phyloP scores from a whole-genome alignment of 2,797 vertebrate species.

The Poeciliopsis paucimaculata region DNA sequence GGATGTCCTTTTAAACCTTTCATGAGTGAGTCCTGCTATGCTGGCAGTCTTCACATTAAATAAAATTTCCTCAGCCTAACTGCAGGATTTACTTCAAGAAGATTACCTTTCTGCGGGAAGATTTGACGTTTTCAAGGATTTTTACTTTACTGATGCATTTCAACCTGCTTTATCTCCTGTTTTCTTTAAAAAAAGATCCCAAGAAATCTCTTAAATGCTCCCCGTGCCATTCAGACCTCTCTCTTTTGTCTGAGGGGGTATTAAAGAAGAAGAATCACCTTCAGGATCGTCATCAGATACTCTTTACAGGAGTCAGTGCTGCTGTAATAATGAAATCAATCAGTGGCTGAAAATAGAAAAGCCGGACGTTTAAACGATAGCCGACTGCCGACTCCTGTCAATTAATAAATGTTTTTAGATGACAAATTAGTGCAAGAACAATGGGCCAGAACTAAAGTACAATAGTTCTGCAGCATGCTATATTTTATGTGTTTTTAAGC shows the following conservation, averaged over 20 bases:
- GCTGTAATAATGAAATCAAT: slow-evolving; percentile 57
- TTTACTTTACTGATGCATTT: slow-evolving; percentile 47
- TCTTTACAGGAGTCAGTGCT: slow-evolving; percentile 29
- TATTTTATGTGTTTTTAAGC: slow-evolving; percentile 34
- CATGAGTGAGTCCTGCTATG: slow-evolving; percentile 32
- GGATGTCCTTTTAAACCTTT: slow-evolving; percentile 43
- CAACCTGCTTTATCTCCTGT: slow-evolving; percentile 36
- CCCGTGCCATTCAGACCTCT: slow-evolving; percentile 7
- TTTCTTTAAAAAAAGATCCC: slow-evolving; percentile 37
- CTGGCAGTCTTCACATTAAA: slow-evolving; percentile 46
- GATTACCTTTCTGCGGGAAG: slow-evolving; percentile 48
- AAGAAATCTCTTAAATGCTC: slow-evolving; percentile 36
- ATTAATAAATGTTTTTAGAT: slow-evolving; percentile 28
- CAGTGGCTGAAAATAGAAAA: slow-evolving; percentile 50
- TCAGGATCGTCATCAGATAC: slow-evolving; percentile 42
- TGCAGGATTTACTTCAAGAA: slow-evolving; percentile 49
- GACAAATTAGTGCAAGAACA: slow-evolving; percentile 28
- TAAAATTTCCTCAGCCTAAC: slow-evolving; percentile 36
- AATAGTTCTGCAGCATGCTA: slow-evolving; percentile 13
- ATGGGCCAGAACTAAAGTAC: slow-evolving; percentile 36
- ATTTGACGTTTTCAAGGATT: slow-evolving; percentile 37
- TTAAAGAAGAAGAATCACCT: slow-evolving; percentile 43
- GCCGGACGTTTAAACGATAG: slow-evolving; percentile 30
- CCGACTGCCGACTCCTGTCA: slow-evolving; percentile 37
- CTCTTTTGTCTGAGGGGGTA: slow-evolving; percentile 31